Evolutionary conservation across 2,888 invertebrate genomes (phyloP).

Genomic region (Drosophila trichaetosa): DNA sequence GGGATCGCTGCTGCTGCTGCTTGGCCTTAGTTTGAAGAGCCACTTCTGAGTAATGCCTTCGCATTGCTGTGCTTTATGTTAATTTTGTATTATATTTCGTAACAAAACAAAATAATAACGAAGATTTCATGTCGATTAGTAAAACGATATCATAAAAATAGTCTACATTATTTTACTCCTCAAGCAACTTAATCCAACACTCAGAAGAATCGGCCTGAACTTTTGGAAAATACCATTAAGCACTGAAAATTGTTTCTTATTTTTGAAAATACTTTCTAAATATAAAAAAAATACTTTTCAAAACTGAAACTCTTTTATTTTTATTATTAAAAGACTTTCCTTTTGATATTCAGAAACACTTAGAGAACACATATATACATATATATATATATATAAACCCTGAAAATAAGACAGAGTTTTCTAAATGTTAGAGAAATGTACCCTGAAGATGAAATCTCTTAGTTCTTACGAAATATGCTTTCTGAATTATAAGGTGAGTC

Average conservation of each 20-base stretch:
- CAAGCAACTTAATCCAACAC: neutral
- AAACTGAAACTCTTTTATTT: neutral
- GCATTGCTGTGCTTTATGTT: constrained; percentile 7
- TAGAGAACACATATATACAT: no score
- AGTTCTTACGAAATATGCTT: neutral
- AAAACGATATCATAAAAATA: neutral
- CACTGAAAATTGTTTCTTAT: neutral
- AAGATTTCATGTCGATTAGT: constrained; percentile 4
- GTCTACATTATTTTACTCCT: neutral
- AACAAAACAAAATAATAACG: constrained; percentile 15
- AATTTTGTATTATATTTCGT: constrained; percentile 47
- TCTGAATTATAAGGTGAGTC: neutral
- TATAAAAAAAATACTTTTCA: neutral
- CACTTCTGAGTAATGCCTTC: constrained; percentile 29
- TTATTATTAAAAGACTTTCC: neutral
- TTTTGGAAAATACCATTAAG: neutral
- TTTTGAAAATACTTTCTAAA: neutral
- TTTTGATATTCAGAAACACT: neutral
- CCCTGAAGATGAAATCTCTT: neutral
- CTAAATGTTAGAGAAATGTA: neutral
- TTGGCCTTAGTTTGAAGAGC: constrained; percentile 48
- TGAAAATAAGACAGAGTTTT: neutral
- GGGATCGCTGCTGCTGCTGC: constrained; percentile 52
- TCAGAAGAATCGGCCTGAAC: neutral
- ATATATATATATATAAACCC: no score